Conservation (phyloP, 2,113 vertebrate genomes). For the Conger conger region DNA sequence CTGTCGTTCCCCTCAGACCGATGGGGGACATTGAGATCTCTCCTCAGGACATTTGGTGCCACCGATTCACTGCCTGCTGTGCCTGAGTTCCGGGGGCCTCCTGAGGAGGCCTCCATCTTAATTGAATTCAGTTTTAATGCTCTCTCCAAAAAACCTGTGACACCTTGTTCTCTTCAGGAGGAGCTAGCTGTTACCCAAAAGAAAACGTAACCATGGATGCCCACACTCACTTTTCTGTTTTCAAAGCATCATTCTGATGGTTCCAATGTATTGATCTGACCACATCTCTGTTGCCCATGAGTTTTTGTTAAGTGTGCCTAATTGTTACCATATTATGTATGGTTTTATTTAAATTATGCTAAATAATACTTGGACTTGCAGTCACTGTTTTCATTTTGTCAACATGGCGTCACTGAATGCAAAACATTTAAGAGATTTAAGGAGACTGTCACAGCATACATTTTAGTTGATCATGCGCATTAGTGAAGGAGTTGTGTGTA, state of each 20-base stretch:
- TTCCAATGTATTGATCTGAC: neutral
- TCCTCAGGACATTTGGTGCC: constrained; percentile 13
- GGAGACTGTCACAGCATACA: neutral
- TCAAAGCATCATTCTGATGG: neutral
- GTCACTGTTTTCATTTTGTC: too few relatives aligned
- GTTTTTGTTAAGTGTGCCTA: too few relatives aligned
- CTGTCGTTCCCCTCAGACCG: constrained; percentile 14
- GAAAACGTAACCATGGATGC: neutral
- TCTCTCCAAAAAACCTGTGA: neutral
- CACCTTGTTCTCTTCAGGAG: neutral
- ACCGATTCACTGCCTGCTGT: constrained; percentile 27
- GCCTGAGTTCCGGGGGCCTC: neutral
- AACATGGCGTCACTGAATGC: neutral
- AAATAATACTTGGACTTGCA: too few relatives aligned
- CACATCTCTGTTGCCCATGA: neutral
- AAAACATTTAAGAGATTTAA: neutral
- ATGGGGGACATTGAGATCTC: constrained; percentile 1
- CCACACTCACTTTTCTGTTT: neutral
- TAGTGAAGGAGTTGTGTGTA: neutral
- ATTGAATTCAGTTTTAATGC: neutral
- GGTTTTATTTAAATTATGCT: too few relatives aligned
- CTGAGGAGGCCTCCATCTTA: neutral
- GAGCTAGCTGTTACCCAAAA: neutral
- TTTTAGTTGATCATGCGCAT: neutral
- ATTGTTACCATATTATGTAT: neutral